Base-by-base conservation (phyloP, 2,888 invertebrate species). In the Lasioglossum lativentre region DNA sequence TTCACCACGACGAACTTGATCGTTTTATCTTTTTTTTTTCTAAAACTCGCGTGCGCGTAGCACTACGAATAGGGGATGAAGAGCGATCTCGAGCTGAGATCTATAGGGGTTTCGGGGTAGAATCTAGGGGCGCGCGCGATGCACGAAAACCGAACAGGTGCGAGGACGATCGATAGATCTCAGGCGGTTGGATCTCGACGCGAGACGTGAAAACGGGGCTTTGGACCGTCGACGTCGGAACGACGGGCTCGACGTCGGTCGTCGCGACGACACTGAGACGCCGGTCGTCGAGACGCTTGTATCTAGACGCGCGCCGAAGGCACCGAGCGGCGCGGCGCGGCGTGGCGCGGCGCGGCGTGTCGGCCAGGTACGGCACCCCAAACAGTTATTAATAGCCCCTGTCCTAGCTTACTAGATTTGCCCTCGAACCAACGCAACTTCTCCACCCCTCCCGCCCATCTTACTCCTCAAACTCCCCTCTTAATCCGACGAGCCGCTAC, bases 241-340 rank as follows among this genome's bases (percentile, higher is more conserved):
- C 90, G 86, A 83, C 87, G 90, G 77, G 86, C 82, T 87, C 90
- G 93, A 94, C 94, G 93, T 93, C 93, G 93, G 91, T 94, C 95
- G 95, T 94, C 95, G 94, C 95, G 93, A 94, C 95, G 94, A 94
- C 94, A 95, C 94, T 94, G 95, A 94, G 95, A 93, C 93, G 95
- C 94, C 93, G 93, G 94, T 92, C 93, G 93, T 91, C 92, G 92
- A 89, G 91, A 90, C 92, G 93, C 92, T 93, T 92, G 92, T 92
- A 92, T 93, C 92, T 91, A 92, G 91, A 93, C 91, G 93, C 91
- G 91, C 89, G 92, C 85, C 88, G 89, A 82, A 87, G 88, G 90
- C 91, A 91, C 89, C 89, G 52, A 52, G 52, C n/a, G 52, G 90
- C 90, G 90, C 93, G 63, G 52, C 52, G 42, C 12, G 88, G 90